phyloP scores from a whole-genome alignment of 2,113 vertebrate species.

The Engraulis encrasicolus region DNA sequence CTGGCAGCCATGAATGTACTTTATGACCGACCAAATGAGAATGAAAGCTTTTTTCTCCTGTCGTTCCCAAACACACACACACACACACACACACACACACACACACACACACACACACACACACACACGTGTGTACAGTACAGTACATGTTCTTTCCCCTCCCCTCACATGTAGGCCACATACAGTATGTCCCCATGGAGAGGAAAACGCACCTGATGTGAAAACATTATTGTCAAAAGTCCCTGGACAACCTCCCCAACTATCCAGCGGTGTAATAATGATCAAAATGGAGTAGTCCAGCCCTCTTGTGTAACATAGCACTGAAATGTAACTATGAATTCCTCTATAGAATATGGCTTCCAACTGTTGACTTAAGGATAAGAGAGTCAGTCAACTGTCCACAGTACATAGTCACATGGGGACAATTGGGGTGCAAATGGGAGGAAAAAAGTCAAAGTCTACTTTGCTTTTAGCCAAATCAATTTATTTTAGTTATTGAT shows the following conservation, averaged over 20 bases:
- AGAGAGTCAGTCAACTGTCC: not conserved
- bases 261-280: not conserved
- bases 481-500: not conserved
- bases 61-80: constrained; percentile 20
- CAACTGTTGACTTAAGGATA: not conserved
- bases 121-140: not conserved
- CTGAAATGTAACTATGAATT: not conserved
- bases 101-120: not conserved
- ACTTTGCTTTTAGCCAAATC: not conserved
- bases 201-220: not conserved
- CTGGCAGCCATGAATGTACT: not conserved
- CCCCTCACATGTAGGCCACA: not conserved
- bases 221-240: not conserved
- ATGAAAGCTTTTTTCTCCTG: not conserved
- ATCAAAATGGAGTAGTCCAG: not conserved
- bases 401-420: not conserved
- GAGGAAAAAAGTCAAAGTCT: not conserved
- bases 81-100: not conserved
- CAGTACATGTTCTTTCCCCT: not conserved
- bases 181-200: not conserved
- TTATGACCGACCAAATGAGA: not conserved
- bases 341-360: not conserved
- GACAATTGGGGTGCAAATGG: not conserved
- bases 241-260: not conserved
- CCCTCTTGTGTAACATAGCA: not conserved